Base-by-base conservation (phyloP, 2,113 vertebrate genomes). In the Pristiophorus japonicus region DNA sequence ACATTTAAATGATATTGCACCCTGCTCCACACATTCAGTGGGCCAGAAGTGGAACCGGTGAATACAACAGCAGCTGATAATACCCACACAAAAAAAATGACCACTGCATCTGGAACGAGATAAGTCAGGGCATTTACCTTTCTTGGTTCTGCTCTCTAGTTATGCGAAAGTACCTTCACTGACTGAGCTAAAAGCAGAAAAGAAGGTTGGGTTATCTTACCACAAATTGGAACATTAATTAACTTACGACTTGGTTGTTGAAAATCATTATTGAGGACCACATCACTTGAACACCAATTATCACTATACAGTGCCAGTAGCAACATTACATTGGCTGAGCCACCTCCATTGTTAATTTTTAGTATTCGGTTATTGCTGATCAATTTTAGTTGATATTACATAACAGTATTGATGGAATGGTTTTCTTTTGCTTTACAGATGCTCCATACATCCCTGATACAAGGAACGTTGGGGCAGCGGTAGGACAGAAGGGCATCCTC, bases 361-460 rank as follows among this genome's bases (percentile, higher is more conserved):
- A 18, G 63, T 65, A 42, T 81, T 38, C 42, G 42, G 59, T 92
- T 16, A 38, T 65, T 38, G 34, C 59, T 63, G 34, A 92, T 92
- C 59, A 92, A 16, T 81, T 81, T 92, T 55, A 92, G 38, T 81
- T 81, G 75, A 4, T 81, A 8, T 63, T 65, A 7, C 16, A 92
- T 14, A 92, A 38, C 3, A 22, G 14, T 8, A 22, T 63, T 92
- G 59, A 63, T 38, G 6, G n/a, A 47, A 42, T 93, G 12, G 16
- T 22, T 62, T 10, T 45, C 16, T 84, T 95, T 96, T 47, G 42
- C 96, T 96, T 96, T 59, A 0, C 97, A 99, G 99, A 99, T 96
- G 98, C 99, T 0, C 99, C 99, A 0, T 98, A 97, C 95, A 98
- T 99, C 96, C 98, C 98, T 88, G 99, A 99, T 5, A 98, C 98